Conservation (phyloP, 1,140 invertebrate genomes). For the Cheumatopsyche charites region DNA sequence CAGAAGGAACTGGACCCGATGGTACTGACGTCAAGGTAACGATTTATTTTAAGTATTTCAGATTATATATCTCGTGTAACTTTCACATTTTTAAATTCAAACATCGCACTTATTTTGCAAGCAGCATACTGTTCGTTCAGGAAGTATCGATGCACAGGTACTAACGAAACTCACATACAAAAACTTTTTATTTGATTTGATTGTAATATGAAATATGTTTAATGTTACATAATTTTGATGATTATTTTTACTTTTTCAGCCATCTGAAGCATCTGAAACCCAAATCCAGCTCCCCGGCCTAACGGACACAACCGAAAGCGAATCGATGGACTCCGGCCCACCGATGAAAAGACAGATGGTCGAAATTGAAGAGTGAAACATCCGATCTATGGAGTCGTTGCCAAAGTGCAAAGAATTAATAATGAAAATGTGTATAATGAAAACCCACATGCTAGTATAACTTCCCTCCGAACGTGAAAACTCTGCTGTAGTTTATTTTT, state of each 20-base stretch:
- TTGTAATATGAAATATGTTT: not conserved
- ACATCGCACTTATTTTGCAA: slow-evolving; percentile 57
- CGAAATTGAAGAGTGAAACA: slow-evolving; percentile 44
- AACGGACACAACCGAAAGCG: slow-evolving; percentile 62
- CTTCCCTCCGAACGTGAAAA: slow-evolving; percentile 32
- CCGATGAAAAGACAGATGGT: slow-evolving; percentile 57
- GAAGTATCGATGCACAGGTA: slow-evolving; percentile 72
- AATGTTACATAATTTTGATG: not conserved
- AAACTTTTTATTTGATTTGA: not conserved
- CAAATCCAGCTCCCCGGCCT: slow-evolving; percentile 75
- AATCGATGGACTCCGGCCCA: slow-evolving; percentile 58
- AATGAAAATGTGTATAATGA: too few relatives aligned
- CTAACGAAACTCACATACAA: slow-evolving; percentile 48
- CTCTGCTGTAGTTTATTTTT: not conserved
- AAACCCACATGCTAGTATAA: slow-evolving; percentile 19
- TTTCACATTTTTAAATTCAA: not conserved
- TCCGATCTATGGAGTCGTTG: slow-evolving; percentile 4
- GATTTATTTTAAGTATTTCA: slow-evolving; percentile 48
- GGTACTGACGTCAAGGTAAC: slow-evolving; percentile 69
- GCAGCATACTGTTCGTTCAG: slow-evolving; percentile 65
- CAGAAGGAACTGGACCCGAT: slow-evolving; percentile 65
- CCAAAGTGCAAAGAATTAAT: slow-evolving; percentile 32
- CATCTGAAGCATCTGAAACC: slow-evolving; percentile 77
- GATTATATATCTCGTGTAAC: not conserved
- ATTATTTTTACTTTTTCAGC: slow-evolving; percentile 58